Evolutionary conservation across 2,797 vertebrate genomes (phyloP), one percentile per base, ranked within the genome.

Genomic region (Salarias fasciatus): DNA sequence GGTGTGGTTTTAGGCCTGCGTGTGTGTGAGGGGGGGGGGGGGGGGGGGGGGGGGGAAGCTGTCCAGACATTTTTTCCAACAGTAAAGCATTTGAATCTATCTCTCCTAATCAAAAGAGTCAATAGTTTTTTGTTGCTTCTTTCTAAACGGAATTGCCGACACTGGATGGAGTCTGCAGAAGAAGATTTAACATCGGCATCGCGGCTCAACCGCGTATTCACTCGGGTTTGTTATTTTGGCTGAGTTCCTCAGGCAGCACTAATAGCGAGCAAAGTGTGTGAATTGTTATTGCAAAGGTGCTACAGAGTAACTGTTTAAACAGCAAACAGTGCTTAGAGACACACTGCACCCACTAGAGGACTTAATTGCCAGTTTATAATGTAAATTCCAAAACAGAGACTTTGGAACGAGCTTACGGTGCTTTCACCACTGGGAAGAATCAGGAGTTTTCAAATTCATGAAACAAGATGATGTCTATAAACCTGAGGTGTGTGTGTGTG

Each of bases 51-150:
- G n/a, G n/a, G 33, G 33, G 63, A 81, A 77, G 55, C 60, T 65
- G 74, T 86, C 73, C 80, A 84, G 75, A 89, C 76, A 80, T 83
- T 80, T 44, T 78, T 77, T 63, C 68, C 71, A 75, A 71, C 48
- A 9, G 53, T 51, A 43, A 58, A 81, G 79, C 65, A 63, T 72
- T 61, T 75, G 66, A 70, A 35, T 35, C 6, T 63, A 61, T 66
- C 52, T 41, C 48, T 67, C 60, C 65, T 35, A 75, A 55, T 42
- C 66, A 58, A 72, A 70, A 46, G 42, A 44, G 79, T 41, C 71
- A 56, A 55, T 65, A 48, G 37, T 44, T 62, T 45, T 29, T 50
- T 30, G 48, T 51, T 54, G 37, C 53, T 55, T 64, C 55, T n/a
- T n/a, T 59, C 31, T 63, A 36, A 35, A 15, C 37, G 15, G 37